Percentiles rank a stretch among this genome's conserved stretches.
These are phyloP conservation scores for Dufourea novaeangliae DNA, from an alignment of 1,140 invertebrate species.

Conservation along the genomic window DNA sequence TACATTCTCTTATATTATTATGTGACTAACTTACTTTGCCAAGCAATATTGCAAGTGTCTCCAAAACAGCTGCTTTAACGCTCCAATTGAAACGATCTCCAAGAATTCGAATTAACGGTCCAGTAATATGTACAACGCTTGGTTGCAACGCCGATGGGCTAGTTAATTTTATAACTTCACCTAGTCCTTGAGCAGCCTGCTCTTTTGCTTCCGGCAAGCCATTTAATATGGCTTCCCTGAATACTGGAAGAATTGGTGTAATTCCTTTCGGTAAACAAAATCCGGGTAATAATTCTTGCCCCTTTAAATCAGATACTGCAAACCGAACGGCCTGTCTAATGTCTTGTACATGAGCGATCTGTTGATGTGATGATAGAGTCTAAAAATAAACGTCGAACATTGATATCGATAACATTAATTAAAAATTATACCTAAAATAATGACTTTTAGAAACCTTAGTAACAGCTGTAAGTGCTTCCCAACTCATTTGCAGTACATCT, in stretches of 20 bases:
- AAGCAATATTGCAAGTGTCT: constrained; percentile 95
- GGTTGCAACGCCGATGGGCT: constrained; percentile 93
- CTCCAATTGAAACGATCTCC: constrained; percentile 96
- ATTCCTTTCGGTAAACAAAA: constrained; percentile 98
- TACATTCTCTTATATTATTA: not conserved
- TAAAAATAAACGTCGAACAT: constrained; percentile 67
- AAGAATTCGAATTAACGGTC: constrained; percentile 97
- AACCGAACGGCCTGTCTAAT: constrained; percentile 95
- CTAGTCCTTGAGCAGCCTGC: constrained; percentile 95
- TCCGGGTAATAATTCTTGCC: constrained; percentile 91
- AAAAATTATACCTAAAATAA: not conserved
- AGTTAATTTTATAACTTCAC: constrained; percentile 95
- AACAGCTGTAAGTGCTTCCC: constrained; percentile 95
- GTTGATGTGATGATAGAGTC: constrained; percentile 90
- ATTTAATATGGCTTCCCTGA: constrained; percentile 97
- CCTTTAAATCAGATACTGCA: constrained; percentile 93
- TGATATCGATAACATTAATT: not conserved
- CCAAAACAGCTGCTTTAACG: constrained; percentile 97
- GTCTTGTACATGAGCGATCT: constrained; percentile 92
- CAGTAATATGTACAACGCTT: constrained; percentile 98
- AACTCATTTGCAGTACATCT: constrained; percentile 91
- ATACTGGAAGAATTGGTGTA: constrained; percentile 95
- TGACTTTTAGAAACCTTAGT: constrained; percentile 85
- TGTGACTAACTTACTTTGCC: constrained; percentile 87
- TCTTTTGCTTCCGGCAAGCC: constrained; percentile 97